phyloP scores from a whole-genome alignment of 2,888 invertebrate species.

The Polyommatus iphigenia region DNA sequence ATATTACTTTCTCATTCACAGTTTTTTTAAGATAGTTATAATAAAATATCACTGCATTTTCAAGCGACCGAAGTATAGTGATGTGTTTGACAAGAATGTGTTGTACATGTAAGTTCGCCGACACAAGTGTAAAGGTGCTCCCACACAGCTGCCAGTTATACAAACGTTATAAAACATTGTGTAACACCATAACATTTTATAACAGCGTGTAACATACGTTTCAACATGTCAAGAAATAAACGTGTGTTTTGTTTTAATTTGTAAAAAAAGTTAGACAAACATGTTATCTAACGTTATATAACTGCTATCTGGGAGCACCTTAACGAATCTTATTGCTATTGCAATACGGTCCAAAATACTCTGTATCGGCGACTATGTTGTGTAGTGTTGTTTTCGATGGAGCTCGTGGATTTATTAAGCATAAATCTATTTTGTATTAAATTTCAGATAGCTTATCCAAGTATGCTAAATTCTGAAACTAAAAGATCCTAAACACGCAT shows the following conservation, averaged over 20 bases:
- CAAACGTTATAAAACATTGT: no score
- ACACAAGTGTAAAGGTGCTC: background rate
- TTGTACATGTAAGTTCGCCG: background rate
- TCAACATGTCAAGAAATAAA: no score
- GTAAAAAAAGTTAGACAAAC: no score
- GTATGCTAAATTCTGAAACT: background rate
- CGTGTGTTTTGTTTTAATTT: no score
- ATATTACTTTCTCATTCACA: background rate
- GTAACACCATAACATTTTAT: no score
- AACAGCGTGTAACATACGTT: no score
- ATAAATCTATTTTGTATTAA: background rate
- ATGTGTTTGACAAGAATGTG: conserved; percentile 28
- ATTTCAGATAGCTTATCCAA: background rate
- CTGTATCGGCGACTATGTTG: background rate
- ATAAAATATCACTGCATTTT: background rate
- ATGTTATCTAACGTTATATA: no score
- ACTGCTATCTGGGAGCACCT: no score
- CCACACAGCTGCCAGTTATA: no score
- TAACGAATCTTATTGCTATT: background rate
- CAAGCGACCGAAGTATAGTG: background rate
- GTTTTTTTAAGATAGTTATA: background rate
- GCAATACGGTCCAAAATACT: background rate
- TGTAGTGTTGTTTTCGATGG: conserved; percentile 9
- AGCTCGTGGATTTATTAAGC: background rate
- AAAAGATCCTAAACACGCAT: background rate